Conservation (phyloP, 1,140 invertebrate species). For the Ooceraea biroi region DNA sequence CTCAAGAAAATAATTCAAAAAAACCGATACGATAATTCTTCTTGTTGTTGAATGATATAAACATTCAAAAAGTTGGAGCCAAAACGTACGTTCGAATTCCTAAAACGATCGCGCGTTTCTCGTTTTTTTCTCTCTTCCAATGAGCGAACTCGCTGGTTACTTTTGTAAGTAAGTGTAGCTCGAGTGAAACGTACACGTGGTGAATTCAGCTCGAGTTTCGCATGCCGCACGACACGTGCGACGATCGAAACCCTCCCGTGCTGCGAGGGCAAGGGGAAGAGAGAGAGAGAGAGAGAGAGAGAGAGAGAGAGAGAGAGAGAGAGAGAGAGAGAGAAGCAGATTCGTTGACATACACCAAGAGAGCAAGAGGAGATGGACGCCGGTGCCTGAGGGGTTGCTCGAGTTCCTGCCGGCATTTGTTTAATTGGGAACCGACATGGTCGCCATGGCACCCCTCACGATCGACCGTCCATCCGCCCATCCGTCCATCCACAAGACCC, state of each 20-base stretch:
- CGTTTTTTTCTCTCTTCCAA: not conserved
- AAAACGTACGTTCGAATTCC: not conserved
- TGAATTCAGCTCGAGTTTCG: slow-evolving; percentile 68
- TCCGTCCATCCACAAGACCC: slow-evolving; percentile 46
- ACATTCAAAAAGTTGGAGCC: too few species aligned
- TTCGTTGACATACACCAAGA: slow-evolving; percentile 41
- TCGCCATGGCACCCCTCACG: slow-evolving; percentile 67
- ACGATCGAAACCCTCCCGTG: slow-evolving; percentile 61
- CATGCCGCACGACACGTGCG: slow-evolving; percentile 77
- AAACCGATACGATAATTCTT: too few species aligned
- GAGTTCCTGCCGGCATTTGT: slow-evolving; percentile 79
- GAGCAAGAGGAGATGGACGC: slow-evolving; percentile 25
- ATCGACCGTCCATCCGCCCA: slow-evolving; percentile 51
- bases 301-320: not conserved
- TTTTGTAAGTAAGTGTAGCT: slow-evolving; percentile 51
- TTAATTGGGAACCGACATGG: slow-evolving; percentile 82
- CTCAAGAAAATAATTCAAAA: too few species aligned
- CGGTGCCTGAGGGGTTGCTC: slow-evolving; percentile 71
- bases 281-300: slow-evolving; percentile 11
- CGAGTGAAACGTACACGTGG: slow-evolving; percentile 31
- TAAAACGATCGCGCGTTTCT: not conserved
- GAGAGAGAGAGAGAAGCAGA: not conserved
- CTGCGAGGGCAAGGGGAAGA: slow-evolving; percentile 14
- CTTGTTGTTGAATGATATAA: too few species aligned
- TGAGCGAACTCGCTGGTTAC: slow-evolving; percentile 4